phyloP scores from a whole-genome alignment of 2,888 invertebrate genomes.

The Miltochrista miniata region DNA sequence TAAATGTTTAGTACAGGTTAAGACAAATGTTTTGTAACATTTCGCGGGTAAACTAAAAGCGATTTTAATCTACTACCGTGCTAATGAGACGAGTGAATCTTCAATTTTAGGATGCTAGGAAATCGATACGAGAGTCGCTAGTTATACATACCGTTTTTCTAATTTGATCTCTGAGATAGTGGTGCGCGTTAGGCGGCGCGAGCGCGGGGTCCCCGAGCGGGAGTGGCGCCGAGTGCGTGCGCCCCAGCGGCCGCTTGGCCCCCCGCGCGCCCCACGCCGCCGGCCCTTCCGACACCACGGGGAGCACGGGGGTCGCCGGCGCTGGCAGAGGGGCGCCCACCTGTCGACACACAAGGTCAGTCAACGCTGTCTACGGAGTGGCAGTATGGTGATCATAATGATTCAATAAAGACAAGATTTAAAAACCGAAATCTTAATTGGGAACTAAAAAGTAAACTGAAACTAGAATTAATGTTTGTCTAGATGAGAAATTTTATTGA shows the following conservation, averaged over 20 bases:
- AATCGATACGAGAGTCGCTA: no score
- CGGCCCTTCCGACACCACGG: constrained; percentile 88
- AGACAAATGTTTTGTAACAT: no score
- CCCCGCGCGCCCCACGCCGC: constrained; percentile 86
- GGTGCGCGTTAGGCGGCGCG: constrained; percentile 82
- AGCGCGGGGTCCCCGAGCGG: constrained; percentile 94
- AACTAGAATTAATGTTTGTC: neutral
- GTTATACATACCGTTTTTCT: constrained; percentile 87
- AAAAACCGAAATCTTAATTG: neutral
- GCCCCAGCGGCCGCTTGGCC: constrained; percentile 91
- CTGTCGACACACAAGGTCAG: constrained; percentile 8
- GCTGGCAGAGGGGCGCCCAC: constrained; percentile 53
- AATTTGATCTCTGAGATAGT: constrained; percentile 90
- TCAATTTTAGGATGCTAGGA: no score
- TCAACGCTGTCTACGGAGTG: neutral
- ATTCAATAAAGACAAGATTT: neutral
- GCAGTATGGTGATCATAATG: neutral
- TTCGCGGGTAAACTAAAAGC: no score
- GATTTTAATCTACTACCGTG: no score
- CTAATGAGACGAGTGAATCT: no score
- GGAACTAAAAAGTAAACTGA: neutral
- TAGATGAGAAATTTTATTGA: neutral
- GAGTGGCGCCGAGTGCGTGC: constrained; percentile 94
- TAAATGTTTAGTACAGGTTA: no score
- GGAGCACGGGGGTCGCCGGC: constrained; percentile 48